Evolutionary conservation across 1,140 invertebrate species (phyloP).

Genomic region (Neoseiulus cucumeris): DNA sequence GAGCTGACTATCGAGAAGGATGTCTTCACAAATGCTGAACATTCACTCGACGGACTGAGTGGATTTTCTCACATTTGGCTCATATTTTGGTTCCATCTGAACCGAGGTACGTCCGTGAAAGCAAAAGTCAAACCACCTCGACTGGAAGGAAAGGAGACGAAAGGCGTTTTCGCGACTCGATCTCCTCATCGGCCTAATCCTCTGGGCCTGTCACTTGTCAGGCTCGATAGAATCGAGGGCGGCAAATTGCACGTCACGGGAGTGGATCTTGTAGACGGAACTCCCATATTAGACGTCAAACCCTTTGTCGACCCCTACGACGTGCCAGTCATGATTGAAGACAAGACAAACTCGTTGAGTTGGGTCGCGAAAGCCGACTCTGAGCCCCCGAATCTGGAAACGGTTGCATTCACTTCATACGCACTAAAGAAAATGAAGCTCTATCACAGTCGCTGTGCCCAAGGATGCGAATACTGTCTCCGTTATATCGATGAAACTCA

Average conservation of each 20-base stretch:
- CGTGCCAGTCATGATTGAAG: constrained; percentile 35
- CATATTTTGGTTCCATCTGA: constrained; percentile 70
- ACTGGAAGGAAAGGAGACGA: constrained; percentile 47
- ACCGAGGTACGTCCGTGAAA: constrained; percentile 32
- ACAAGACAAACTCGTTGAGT: background rate
- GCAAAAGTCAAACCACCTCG: constrained; percentile 74
- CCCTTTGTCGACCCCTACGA: constrained; percentile 84
- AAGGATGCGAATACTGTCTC: constrained; percentile 18
- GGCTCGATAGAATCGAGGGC: constrained; percentile 56
- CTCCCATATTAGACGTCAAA: constrained; percentile 77
- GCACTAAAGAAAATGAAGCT: constrained; percentile 40
- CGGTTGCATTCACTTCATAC: constrained; percentile 38
- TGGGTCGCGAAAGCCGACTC: background rate
- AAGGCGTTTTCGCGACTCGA: constrained; percentile 65
- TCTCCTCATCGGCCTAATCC: constrained; percentile 73
- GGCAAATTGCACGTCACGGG: constrained; percentile 33
- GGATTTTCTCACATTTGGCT: constrained; percentile 82
- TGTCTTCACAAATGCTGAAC: constrained; percentile 67
- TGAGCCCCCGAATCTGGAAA: background rate
- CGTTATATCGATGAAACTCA: constrained; percentile 19
- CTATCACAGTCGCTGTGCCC: constrained; percentile 21
- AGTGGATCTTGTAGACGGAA: constrained; percentile 70
- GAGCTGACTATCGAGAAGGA: constrained; percentile 45
- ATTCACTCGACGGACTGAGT: constrained; percentile 57
- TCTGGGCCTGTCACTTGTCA: constrained; percentile 68